These are phyloP conservation scores for Cepaea nemoralis DNA, from an alignment of 1,140 invertebrate species.

Conservation along the genomic window DNA sequence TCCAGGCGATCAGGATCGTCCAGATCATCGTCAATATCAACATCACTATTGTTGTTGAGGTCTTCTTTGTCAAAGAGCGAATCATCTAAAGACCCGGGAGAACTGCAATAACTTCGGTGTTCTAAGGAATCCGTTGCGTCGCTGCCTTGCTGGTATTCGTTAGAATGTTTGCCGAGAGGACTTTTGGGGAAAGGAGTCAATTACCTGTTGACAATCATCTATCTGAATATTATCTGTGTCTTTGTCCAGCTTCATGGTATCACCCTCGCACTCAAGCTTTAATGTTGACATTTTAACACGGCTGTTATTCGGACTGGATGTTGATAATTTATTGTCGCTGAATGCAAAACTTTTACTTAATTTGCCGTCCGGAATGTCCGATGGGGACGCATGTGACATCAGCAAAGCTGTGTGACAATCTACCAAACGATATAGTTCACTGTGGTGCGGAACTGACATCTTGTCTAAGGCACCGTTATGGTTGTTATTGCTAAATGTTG, in stretches of 20 bases:
- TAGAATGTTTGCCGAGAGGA: neutral
- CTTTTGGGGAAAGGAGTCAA: neutral
- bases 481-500: neutral
- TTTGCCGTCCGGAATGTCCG: neutral
- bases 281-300: neutral
- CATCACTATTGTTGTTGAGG: conserved; percentile 33
- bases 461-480: neutral
- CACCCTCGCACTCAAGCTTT: neutral
- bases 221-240: conserved; percentile 5
- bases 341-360: neutral
- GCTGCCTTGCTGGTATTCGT: neutral
- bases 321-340: neutral
- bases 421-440: neutral
- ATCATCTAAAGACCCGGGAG: neutral
- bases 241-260: neutral
- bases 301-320: neutral
- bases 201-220: neutral
- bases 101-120: conserved; percentile 12
- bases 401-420: neutral
- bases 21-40: conserved; percentile 36
- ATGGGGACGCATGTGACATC: neutral
- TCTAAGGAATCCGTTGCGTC: neutral
- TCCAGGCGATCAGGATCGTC: conserved; percentile 16
- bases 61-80: conserved; percentile 33
- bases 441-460: neutral